A percentile compares a stretch with the other conserved stretches of the same genome.
phyloP scores from a whole-genome alignment of 1,140 invertebrate genomes.

The Sitodiplosis mosellana region DNA sequence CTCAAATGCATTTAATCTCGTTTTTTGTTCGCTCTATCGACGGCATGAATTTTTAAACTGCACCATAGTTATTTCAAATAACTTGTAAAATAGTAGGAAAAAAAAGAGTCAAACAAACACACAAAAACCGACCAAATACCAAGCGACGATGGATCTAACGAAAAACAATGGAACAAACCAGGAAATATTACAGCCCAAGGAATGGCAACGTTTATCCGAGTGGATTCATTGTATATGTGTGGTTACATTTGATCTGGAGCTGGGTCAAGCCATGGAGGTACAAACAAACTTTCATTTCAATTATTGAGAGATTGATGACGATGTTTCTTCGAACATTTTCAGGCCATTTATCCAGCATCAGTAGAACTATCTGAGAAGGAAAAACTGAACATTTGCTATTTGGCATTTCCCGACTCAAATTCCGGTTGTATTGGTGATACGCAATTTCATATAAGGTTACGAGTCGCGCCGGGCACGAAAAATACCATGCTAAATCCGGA shows the following conservation, averaged over 20 bases:
- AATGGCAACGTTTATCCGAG: conserved; percentile 45
- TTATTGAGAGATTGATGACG: conserved; percentile 4
- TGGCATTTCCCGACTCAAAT: conserved; percentile 97
- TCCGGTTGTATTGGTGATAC: conserved; percentile 98
- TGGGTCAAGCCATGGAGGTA: conserved; percentile 91
- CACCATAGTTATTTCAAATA: too few relatives aligned
- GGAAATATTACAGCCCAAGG: background rate
- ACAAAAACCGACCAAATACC: too few relatives aligned
- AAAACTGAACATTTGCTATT: conserved; percentile 92
- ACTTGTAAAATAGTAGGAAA: too few relatives aligned
- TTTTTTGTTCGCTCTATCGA: too few relatives aligned
- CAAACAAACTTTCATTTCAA: conserved; percentile 7
- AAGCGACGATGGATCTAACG: background rate
- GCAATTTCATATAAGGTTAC: conserved; percentile 77
- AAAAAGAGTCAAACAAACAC: too few relatives aligned
- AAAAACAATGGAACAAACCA: background rate
- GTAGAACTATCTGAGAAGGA: conserved; percentile 77
- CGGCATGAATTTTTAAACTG: too few relatives aligned
- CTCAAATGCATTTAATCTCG: too few relatives aligned
- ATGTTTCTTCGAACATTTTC: conserved; percentile 24
- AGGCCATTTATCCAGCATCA: conserved; percentile 73
- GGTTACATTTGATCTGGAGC: conserved; percentile 94
- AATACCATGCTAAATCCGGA: conserved; percentile 11
- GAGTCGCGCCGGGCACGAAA: conserved; percentile 15
- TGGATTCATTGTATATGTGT: conserved; percentile 96